Evolutionary conservation across 2,113 vertebrate species (phyloP), one percentile per base, ranked within the genome.

Genomic region (Actenoides lindsayi): DNA sequence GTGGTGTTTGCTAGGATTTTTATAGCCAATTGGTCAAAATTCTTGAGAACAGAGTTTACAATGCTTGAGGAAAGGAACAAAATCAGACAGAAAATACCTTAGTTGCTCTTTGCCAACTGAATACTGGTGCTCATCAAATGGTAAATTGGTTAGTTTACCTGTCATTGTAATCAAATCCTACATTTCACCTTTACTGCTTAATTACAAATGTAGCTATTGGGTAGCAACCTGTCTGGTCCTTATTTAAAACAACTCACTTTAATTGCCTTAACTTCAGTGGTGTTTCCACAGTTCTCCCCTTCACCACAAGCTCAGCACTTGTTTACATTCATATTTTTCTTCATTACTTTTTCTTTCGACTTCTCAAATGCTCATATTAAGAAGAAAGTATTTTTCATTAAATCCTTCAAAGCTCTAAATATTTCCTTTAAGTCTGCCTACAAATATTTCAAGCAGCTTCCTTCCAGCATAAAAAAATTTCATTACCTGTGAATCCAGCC

Each of bases 21-120:
- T 28, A 9, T 42, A 51, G 16, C 1, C 0, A 13, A 2, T 65
- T 21, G 1, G 4, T 65, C 35, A 82, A 51, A 46, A 8, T 64
- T 69, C 8, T 46, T 33, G 56, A 65, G 35, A 69, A 73, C 8
- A 48, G 23, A 50, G 21, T 64, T 68, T 50, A 16, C 8, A 39
- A 21, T 37, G 13, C 33, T 37, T n/a, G 11, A 21, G 16, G 15
- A 20, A 85, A 4, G 30, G 30, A 87, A 41, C 50, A 56, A 81
- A 84, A 87, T 25, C 53, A 48, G 53, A 81, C 8, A 51, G 21
- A 35, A 87, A 68, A 7, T 63, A 71, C 3, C 24, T 5, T 11
- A 41, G 6, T 6, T 64, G 20, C 10, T 77, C 87, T 83, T 80
- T 73, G 20, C 9, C 33, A 18, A 30, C 10, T 17, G 35, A 54